Conservation (phyloP, 2,888 invertebrate species). For the Andrena flavipes region DNA sequence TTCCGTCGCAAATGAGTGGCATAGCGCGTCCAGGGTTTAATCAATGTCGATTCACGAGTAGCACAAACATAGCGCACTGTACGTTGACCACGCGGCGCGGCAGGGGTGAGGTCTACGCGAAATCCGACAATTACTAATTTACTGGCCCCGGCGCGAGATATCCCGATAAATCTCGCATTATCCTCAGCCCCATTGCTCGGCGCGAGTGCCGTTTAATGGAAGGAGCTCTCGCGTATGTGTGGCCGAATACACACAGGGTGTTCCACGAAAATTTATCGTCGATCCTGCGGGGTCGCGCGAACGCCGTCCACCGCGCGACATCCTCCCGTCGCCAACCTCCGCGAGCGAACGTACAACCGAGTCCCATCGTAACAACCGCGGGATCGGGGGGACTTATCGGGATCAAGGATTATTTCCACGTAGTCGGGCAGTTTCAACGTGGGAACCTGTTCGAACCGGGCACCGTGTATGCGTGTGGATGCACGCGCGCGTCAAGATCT, state of each 20-base stretch:
- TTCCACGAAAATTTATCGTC: slow-evolving; percentile 20
- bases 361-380: too few relatives aligned
- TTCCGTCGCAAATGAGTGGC: too few relatives aligned
- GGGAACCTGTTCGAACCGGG: neutral
- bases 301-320: too few relatives aligned
- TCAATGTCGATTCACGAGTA: slow-evolving; percentile 26
- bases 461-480: slow-evolving; percentile 31
- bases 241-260: slow-evolving; percentile 32
- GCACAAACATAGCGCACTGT: neutral
- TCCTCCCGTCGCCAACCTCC: too few relatives aligned
- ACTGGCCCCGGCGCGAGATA: slow-evolving; percentile 65
- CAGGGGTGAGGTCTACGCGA: slow-evolving; percentile 50
- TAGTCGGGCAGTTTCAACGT: neutral
- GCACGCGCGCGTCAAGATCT: slow-evolving; percentile 57
- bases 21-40: too few relatives aligned
- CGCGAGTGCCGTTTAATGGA: slow-evolving; percentile 38
- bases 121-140: slow-evolving; percentile 76
- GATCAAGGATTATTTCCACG: neutral
- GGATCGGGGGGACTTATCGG: too few relatives aligned
- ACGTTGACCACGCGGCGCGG: neutral
- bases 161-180: slow-evolving; percentile 76
- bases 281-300: neutral
- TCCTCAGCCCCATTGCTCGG: slow-evolving; percentile 61
- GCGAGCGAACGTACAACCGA: too few relatives aligned
- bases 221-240: slow-evolving; percentile 13